phyloP scores from a whole-genome alignment of 2,888 invertebrate genomes.

The Schizaphis graminum region DNA sequence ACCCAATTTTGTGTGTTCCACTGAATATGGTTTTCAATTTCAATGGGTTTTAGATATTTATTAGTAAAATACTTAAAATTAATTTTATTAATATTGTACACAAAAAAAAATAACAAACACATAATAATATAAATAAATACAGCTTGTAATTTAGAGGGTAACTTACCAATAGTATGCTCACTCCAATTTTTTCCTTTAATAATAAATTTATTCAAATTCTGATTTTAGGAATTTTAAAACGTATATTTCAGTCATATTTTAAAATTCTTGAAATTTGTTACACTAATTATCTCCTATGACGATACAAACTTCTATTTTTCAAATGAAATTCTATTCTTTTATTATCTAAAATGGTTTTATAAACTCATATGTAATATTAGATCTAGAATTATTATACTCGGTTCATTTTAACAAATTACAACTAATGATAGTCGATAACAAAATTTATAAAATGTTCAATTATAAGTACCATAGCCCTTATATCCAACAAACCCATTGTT shows the following conservation, averaged over 20 bases:
- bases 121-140: neutral
- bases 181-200: neutral
- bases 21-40: neutral
- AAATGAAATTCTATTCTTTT: neutral
- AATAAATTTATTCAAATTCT: neutral
- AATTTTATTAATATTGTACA: neutral
- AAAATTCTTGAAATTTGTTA: too few relatives aligned
- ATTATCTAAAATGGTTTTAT: too few relatives aligned
- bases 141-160: neutral
- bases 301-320: too few relatives aligned
- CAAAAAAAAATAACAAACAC: neutral
- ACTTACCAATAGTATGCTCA: neutral
- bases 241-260: too few relatives aligned
- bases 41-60: neutral
- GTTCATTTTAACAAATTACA: too few relatives aligned
- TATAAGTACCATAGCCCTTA: too few relatives aligned
- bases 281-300: too few relatives aligned
- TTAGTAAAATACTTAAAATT: neutral
- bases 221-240: neutral
- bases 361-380: too few relatives aligned
- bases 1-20: neutral
- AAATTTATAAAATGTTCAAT: too few relatives aligned
- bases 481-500: too few relatives aligned
- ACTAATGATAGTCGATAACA: too few relatives aligned
- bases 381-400: too few relatives aligned